Percentiles rank a stretch among this genome's conserved stretches.
Evolutionary conservation across 53 echinoderm and acorn worm species (phyloP).

Genomic region (Antedon mediterranea): DNA sequence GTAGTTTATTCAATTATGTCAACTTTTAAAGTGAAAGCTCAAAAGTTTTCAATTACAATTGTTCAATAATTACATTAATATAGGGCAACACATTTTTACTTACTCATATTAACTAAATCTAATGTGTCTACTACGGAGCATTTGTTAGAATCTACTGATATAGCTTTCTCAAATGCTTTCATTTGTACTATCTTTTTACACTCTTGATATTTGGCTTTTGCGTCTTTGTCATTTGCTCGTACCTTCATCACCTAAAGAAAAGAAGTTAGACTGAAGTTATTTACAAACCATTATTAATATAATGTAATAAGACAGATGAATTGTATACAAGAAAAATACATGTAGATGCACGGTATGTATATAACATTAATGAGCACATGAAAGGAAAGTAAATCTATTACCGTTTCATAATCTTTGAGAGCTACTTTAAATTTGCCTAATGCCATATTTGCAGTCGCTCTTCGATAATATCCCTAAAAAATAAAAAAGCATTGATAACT

Average conservation of each 20-base stretch:
- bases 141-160: slow-evolving; percentile 52
- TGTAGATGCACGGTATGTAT: too few relatives aligned
- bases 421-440: slow-evolving; percentile 93
- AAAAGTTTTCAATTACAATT: neutral
- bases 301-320: too few relatives aligned
- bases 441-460: slow-evolving; percentile 94
- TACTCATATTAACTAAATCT: slow-evolving; percentile 84
- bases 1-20: too few relatives aligned
- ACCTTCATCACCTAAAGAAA: slow-evolving; percentile 66
- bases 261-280: too few relatives aligned
- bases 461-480: slow-evolving; percentile 83
- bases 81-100: too few relatives aligned
- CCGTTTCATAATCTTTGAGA: slow-evolving; percentile 91
- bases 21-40: too few relatives aligned
- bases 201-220: slow-evolving; percentile 70
- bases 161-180: slow-evolving; percentile 88
- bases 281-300: too few relatives aligned
- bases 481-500: neutral
- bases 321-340: too few relatives aligned
- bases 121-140: slow-evolving; percentile 59
- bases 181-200: slow-evolving; percentile 82
- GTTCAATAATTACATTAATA: neutral
- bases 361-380: too few relatives aligned
- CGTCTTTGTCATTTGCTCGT: slow-evolving; percentile 80
- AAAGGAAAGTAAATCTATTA: slow-evolving; percentile 6